Conservation (phyloP, 2,888 invertebrate species). For the Ectemnius continuus region DNA sequence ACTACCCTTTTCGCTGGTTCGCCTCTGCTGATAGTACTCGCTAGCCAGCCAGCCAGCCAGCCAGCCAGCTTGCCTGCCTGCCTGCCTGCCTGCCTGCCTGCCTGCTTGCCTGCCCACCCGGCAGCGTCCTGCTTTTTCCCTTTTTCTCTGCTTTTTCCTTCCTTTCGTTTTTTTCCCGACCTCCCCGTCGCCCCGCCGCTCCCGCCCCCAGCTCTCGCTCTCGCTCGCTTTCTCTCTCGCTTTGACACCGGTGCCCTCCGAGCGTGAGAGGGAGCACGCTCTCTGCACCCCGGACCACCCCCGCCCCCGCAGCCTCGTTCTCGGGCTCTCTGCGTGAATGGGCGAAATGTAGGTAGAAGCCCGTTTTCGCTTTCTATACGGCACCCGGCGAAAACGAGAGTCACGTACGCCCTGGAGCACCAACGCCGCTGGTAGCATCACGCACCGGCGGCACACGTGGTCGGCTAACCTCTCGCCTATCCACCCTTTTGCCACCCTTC, state of each 20-base stretch:
- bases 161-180: slow-evolving; percentile 37
- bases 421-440: slow-evolving; percentile 57
- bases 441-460: slow-evolving; percentile 64
- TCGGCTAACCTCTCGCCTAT: slow-evolving; percentile 52
- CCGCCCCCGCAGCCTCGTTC: slow-evolving; percentile 52
- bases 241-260: slow-evolving; percentile 18
- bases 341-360: slow-evolving; percentile 76
- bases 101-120: slow-evolving; percentile 6
- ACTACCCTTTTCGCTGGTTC: slow-evolving; percentile 18
- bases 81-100: slow-evolving; percentile 43
- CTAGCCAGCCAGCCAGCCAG: slow-evolving; percentile 30
- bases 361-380: slow-evolving; percentile 77
- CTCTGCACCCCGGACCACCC: slow-evolving; percentile 38
- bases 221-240: slow-evolving; percentile 20
- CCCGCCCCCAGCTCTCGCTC: slow-evolving; percentile 22
- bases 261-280: not conserved
- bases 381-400: slow-evolving; percentile 76
- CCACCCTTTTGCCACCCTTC: slow-evolving; percentile 36
- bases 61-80: slow-evolving; percentile 51
- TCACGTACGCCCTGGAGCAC: slow-evolving; percentile 72
- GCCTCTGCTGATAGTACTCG: slow-evolving; percentile 13
- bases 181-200: slow-evolving; percentile 40
- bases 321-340: slow-evolving; percentile 74
- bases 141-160: slow-evolving; percentile 55
- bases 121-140: slow-evolving; percentile 58